Evolutionary conservation across 2,797 vertebrate species (phyloP).

Genomic region (Sebastes alutus): DNA sequence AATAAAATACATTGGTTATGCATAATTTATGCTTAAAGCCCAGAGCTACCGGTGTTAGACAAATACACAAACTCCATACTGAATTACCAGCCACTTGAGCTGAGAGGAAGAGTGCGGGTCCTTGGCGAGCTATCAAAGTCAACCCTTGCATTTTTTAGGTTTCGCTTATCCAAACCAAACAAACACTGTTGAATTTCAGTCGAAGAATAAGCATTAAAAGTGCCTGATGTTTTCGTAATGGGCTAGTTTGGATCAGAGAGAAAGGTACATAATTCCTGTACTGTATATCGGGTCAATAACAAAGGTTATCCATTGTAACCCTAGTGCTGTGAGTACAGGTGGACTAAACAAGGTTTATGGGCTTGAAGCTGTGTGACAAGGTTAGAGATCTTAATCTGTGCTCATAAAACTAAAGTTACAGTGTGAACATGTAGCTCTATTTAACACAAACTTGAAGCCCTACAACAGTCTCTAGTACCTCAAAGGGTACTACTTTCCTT

Average conservation of each 20-base stretch:
- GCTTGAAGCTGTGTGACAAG: not conserved
- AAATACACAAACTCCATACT: slow-evolving; percentile 82
- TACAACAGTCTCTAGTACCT: not conserved
- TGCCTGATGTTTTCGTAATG: slow-evolving; percentile 38
- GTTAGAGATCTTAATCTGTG: not conserved
- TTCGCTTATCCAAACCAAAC: slow-evolving; percentile 75
- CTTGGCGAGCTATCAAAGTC: slow-evolving; percentile 63
- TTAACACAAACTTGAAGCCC: not conserved
- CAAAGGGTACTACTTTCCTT: not conserved
- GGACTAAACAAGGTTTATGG: not conserved
- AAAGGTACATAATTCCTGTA: slow-evolving; percentile 7
- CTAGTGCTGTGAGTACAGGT: not conserved
- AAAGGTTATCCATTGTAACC: slow-evolving; percentile 21
- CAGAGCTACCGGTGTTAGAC: slow-evolving; percentile 81
- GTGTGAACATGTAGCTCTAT: not conserved
- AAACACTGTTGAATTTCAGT: slow-evolving; percentile 61
- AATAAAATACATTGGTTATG: slow-evolving; percentile 83
- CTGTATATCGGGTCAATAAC: not conserved
- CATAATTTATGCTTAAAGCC: slow-evolving; percentile 82
- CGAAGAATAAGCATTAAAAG: slow-evolving; percentile 56
- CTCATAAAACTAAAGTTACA: not conserved
- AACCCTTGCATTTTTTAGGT: slow-evolving; percentile 54
- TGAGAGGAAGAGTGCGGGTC: slow-evolving; percentile 60
- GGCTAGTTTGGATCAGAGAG: slow-evolving; percentile 9
- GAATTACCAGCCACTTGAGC: slow-evolving; percentile 75